Base-by-base conservation (phyloP, 2,888 invertebrate species). In the Macaria notata region DNA sequence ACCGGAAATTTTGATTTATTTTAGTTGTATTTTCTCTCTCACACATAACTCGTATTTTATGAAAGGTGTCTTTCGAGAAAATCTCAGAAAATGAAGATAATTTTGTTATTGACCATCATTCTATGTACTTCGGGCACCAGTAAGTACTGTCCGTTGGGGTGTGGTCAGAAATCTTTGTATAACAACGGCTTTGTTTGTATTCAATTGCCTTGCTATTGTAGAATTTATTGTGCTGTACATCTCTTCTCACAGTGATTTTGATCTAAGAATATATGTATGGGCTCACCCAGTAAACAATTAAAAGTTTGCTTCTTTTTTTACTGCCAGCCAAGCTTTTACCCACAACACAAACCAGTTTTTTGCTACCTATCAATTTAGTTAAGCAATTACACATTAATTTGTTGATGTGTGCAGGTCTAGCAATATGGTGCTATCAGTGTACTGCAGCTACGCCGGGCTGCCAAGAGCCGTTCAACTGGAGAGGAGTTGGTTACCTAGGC, bases 361-460 rank as follows among this genome's bases (percentile, higher is more conserved):
- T 19, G 19, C 19, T 19, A n/a, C n/a, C n/a, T n/a, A 19, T 19
- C 19, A 19, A 36, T 36, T 36, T 36, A 36, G 33, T 36, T 3
- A 19, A 19, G 19, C 2, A 19, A 19, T 19, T 19, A 19, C 2
- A 19, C 19, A 19, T 19, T 19, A 19, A 19, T 19, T 19, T 19
- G 19, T 19, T 19, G 1, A 19, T 19, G 19, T 19, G 19, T 19
- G 19, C 19, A 94, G 95, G 93, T 69, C 76, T 89, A 47, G 93
- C 94, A 42, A 89, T 97, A 73, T 97, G 96, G 94, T 98, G 98
- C 81, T 98, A 98, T 75, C 95, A 95, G 76, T 98, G 98, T 79
- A 96, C 96, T 19, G 95, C 97, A 5, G 97, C 97, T 5, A 96
- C 96, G 50, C 98, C 98, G 29, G 98, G 98, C 3, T 98, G 98